Evolutionary conservation across 1,140 invertebrate species (phyloP).

Genomic region (Orchesella cincta): DNA sequence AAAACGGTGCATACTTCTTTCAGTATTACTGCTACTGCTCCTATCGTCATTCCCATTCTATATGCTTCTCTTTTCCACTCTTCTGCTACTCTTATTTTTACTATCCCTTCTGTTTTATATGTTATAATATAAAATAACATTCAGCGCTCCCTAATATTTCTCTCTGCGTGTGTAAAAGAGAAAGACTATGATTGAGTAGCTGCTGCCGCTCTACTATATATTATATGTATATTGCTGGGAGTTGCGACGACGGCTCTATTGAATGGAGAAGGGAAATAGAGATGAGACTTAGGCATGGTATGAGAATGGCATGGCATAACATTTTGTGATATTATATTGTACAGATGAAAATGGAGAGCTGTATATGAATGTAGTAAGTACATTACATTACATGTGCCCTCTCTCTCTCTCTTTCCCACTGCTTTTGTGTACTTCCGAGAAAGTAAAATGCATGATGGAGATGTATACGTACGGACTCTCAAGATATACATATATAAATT

Average conservation of each 20-base stretch:
- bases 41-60: background rate
- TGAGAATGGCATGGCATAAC: slow-evolving; percentile 19
- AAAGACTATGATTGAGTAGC: slow-evolving; percentile 23
- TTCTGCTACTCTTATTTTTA: background rate
- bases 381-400: slow-evolving; percentile 10
- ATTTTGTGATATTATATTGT: slow-evolving; percentile 28
- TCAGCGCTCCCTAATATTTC: slow-evolving; percentile 8
- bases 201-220: no score
- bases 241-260: background rate
- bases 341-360: slow-evolving; percentile 3
- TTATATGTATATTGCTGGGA: background rate
- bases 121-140: slow-evolving; percentile 16
- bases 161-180: slow-evolving; percentile 12
- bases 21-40: slow-evolving; percentile 18
- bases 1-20: slow-evolving; percentile 27
- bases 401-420: no score
- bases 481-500: slow-evolving; percentile 20
- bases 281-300: slow-evolving; percentile 24
- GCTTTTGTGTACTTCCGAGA: no score
- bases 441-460: no score
- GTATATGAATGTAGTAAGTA: background rate
- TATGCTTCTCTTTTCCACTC: no score
- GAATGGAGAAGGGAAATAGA: slow-evolving; percentile 14
- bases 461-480: background rate
- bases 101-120: slow-evolving; percentile 30